phyloP scores from a whole-genome alignment of 2,797 vertebrate species.

The Poecilia gillii region DNA sequence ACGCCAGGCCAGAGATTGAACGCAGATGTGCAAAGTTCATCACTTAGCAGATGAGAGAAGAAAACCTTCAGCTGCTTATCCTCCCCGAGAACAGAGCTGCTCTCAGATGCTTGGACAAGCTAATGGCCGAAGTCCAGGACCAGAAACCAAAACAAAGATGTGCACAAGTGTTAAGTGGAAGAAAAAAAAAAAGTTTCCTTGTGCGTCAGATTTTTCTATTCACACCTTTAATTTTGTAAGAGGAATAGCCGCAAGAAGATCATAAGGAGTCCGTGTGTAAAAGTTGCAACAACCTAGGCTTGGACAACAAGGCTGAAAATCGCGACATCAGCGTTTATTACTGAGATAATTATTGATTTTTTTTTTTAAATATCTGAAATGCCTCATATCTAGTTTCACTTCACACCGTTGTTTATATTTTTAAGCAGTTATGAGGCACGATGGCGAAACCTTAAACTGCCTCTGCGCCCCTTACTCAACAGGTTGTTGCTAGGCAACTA shows the following conservation, averaged over 20 bases:
- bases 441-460: no score
- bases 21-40: conserved; percentile 57
- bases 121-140: conserved; percentile 10
- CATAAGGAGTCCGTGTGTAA: background rate
- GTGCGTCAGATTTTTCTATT: background rate
- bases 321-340: no score
- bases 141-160: conserved; percentile 28
- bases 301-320: no score
- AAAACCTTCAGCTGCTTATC: background rate
- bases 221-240: background rate
- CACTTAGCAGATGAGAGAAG: conserved; percentile 33
- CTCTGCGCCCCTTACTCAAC: no score
- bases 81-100: conserved; percentile 20
- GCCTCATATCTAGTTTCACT: no score
- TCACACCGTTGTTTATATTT: no score
- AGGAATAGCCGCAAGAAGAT: background rate
- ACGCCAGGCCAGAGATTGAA: conserved; percentile 36
- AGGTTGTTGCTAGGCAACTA: no score
- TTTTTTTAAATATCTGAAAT: no score
- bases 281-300: background rate
- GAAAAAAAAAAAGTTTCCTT: background rate
- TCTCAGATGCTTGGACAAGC: conserved; percentile 16
- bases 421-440: no score
- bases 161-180: background rate
- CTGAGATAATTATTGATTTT: no score